These are phyloP conservation scores for Anaspis maculata DNA, from an alignment of 2,888 invertebrate genomes.

Conservation along the genomic window DNA sequence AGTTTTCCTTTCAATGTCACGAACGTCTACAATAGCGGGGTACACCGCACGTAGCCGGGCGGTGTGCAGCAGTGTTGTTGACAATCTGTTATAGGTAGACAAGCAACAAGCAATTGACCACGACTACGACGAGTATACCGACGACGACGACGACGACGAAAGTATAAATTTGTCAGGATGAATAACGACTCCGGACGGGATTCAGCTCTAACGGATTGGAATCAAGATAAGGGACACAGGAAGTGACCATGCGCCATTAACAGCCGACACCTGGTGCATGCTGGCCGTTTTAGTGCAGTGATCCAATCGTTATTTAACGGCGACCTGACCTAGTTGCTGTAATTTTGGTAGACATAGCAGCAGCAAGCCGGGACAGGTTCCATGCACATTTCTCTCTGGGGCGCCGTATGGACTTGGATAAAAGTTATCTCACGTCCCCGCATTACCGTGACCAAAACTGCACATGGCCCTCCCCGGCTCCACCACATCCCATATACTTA, in stretches of 20 bases:
- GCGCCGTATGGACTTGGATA: constrained; percentile 18
- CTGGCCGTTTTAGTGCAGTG: constrained; percentile 5
- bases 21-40: too few relatives aligned
- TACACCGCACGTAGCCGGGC: too few relatives aligned
- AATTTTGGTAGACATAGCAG: constrained; percentile 17
- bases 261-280: constrained; percentile 8
- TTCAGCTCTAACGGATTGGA: neutral
- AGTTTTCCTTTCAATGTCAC: too few relatives aligned
- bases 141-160: constrained; percentile 1
- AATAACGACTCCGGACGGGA: constrained; percentile 1
- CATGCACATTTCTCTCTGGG: too few relatives aligned
- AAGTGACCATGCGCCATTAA: constrained; percentile 9
- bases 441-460: too few relatives aligned
- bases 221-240: constrained; percentile 3
- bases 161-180: constrained; percentile 7
- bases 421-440: constrained; percentile 25
- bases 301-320: constrained; percentile 21
- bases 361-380: neutral
- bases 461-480: too few relatives aligned
- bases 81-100: constrained; percentile 6
- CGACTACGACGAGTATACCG: neutral
- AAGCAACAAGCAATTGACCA: constrained; percentile 1
- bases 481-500: too few relatives aligned
- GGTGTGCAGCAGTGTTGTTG: too few relatives aligned
- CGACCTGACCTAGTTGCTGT: constrained; percentile 20